phyloP scores from a whole-genome alignment of 2,888 invertebrate species.

The Allacma fusca region DNA sequence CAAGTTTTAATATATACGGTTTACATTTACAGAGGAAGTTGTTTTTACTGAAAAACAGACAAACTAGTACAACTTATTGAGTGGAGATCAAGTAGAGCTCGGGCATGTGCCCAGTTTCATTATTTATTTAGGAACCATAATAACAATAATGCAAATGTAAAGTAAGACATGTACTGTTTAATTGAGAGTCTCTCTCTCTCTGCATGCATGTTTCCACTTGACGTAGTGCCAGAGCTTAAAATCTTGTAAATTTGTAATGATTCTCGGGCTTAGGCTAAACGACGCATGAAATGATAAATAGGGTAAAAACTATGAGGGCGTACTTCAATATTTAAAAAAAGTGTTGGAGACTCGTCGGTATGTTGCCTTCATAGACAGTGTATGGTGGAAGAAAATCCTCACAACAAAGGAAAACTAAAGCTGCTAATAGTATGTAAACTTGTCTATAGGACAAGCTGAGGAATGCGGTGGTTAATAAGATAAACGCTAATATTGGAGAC shows the following conservation, averaged over 20 bases:
- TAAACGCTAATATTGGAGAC: slow-evolving; percentile 40
- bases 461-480: slow-evolving; percentile 28
- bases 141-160: no score
- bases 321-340: neutral
- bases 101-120: no score
- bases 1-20: no score
- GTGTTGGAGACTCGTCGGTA: neutral
- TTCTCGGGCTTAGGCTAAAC: neutral
- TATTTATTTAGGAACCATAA: no score
- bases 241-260: neutral
- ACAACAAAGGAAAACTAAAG: neutral
- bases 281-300: slow-evolving; percentile 12
- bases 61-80: no score
- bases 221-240: no score
- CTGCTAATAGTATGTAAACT: neutral
- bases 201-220: no score
- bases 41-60: no score
- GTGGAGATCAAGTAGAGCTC: no score
- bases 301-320: neutral
- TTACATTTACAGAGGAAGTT: no score
- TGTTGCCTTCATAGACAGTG: neutral
- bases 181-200: no score
- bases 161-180: no score
- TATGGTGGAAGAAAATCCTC: neutral
- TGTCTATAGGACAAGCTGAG: slow-evolving; percentile 17